phyloP scores from a whole-genome alignment of 2,888 invertebrate genomes.

The Ennomos quercinarius region DNA sequence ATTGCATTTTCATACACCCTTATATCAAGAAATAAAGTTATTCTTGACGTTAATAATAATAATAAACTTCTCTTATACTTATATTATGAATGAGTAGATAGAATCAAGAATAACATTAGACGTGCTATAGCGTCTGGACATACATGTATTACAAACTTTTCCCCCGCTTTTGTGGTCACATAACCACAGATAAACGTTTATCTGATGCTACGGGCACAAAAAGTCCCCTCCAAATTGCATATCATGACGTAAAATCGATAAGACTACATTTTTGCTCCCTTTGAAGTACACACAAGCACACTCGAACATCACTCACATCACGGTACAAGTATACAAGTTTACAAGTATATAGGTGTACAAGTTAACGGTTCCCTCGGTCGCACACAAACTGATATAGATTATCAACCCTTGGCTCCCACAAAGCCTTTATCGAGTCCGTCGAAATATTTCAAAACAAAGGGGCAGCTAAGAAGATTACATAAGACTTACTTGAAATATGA shows the following conservation, averaged over 20 bases:
- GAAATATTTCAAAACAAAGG: constrained; percentile 73
- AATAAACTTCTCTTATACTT: too few species aligned
- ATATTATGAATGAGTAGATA: too few species aligned
- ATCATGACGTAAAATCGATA: constrained; percentile 50
- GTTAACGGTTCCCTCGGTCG: constrained; percentile 60
- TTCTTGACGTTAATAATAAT: too few species aligned
- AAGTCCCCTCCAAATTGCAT: constrained; percentile 43
- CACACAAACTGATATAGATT: constrained; percentile 75
- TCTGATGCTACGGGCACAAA: constrained; percentile 29
- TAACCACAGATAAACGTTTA: constrained; percentile 25
- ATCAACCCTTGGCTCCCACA: constrained; percentile 69
- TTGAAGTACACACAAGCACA: constrained; percentile 39
- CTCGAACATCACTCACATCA: constrained; percentile 36
- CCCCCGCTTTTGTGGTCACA: constrained; percentile 14
- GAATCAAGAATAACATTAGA: constrained; percentile 7
- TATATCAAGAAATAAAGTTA: too few species aligned
- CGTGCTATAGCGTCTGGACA: constrained; percentile 14
- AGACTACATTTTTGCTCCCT: constrained; percentile 43
- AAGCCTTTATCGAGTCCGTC: constrained; percentile 63
- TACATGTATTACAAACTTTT: constrained; percentile 17
- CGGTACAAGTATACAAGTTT: constrained; percentile 17
- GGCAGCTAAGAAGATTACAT: constrained; percentile 71
- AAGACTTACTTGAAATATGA: constrained; percentile 56
- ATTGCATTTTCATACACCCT: too few species aligned
- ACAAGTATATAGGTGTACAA: constrained; percentile 24